Evolutionary conservation across 2,797 vertebrate genomes (phyloP).

Genomic region (Phoebastria nigripes): DNA sequence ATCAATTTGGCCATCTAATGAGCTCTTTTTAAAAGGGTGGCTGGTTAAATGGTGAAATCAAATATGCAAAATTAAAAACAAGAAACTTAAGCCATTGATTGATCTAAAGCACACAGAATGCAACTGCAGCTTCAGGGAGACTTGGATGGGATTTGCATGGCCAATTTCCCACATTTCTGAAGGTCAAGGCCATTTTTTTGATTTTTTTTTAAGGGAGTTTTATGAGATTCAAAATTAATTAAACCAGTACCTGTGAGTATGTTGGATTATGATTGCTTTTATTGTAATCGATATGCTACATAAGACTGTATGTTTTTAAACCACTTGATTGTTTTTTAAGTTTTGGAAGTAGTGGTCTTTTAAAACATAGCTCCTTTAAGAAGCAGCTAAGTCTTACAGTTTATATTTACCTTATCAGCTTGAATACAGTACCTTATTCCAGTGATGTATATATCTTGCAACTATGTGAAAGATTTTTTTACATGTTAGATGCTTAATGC

Average conservation of each 20-base stretch:
- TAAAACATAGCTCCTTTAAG: not conserved
- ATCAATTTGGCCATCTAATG: not conserved
- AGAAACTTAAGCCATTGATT: not conserved
- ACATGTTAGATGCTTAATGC: not conserved
- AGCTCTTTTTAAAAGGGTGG: not conserved
- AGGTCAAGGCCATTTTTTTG: not conserved
- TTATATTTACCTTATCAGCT: not conserved
- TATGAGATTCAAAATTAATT: not conserved
- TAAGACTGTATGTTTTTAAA: not conserved
- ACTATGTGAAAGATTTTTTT: not conserved
- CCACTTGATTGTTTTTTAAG: not conserved
- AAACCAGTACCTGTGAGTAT: not conserved
- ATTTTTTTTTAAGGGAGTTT: not conserved
- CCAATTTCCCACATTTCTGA: not conserved
- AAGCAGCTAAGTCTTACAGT: not conserved
- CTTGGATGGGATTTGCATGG: not conserved
- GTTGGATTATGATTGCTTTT: not conserved
- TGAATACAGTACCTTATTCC: not conserved
- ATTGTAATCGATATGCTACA: fast-evolving
- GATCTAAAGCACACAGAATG: not conserved
- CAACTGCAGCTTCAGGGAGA: not conserved
- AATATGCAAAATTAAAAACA: not conserved
- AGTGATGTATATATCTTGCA: not conserved
- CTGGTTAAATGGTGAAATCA: slow-evolving; percentile 2
- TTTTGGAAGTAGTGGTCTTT: not conserved